These are phyloP conservation scores for Tethea ocularis DNA, from an alignment of 2,888 invertebrate genomes.

Conservation along the genomic window DNA sequence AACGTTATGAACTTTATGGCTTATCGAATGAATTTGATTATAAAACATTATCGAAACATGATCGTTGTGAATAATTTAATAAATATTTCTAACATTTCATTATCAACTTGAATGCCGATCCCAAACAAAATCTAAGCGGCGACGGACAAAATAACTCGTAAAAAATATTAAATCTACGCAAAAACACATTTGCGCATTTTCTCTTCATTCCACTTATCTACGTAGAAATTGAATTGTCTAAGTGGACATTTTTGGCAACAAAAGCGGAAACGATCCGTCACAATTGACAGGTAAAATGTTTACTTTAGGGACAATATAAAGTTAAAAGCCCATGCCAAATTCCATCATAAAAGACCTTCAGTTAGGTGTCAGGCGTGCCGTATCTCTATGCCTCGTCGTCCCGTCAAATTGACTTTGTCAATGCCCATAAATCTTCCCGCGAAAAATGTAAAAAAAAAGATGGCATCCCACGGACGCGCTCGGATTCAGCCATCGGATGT, in stretches of 20 bases:
- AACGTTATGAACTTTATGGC: neutral
- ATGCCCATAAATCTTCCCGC: conserved; percentile 76
- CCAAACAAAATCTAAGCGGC: conserved; percentile 20
- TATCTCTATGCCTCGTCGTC: conserved; percentile 56
- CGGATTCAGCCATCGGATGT: conserved; percentile 68
- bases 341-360: conserved; percentile 60
- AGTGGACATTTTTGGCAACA: conserved; percentile 31
- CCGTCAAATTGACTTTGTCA: conserved; percentile 82
- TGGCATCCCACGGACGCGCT: conserved; percentile 59
- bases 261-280: conserved; percentile 70
- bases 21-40: neutral
- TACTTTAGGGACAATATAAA: conserved; percentile 73
- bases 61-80: neutral
- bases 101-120: neutral
- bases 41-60: neutral
- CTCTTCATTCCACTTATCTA: conserved; percentile 31
- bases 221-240: conserved; percentile 73
- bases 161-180: too few relatives aligned
- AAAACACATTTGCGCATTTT: conserved; percentile 27
- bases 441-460: conserved; percentile 61
- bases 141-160: conserved; percentile 16
- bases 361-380: conserved; percentile 56
- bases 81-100: neutral
- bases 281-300: conserved; percentile 79
- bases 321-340: conserved; percentile 74